These are phyloP conservation scores for Formica exsecta DNA, from an alignment of 1,140 invertebrate genomes.

Conservation along the genomic window DNA sequence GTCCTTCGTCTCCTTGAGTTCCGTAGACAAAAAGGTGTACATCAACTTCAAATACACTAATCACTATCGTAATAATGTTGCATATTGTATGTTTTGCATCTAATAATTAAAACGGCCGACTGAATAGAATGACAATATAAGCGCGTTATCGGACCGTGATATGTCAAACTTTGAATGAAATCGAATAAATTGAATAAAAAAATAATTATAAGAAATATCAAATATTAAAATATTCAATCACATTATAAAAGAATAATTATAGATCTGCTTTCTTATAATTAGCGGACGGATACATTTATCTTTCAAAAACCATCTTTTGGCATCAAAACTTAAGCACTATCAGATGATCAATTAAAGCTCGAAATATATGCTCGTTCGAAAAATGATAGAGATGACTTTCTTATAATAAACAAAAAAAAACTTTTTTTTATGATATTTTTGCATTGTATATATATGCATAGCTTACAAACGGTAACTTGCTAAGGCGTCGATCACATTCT, in stretches of 20 bases:
- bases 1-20: slow-evolving; percentile 28
- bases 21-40: slow-evolving; percentile 31
- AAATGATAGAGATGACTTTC: no score
- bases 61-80: slow-evolving; percentile 28
- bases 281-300: no score
- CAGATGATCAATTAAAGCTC: no score
- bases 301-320: no score
- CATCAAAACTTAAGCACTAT: no score
- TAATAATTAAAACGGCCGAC: neutral
- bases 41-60: slow-evolving; percentile 41
- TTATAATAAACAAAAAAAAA: no score
- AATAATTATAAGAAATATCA: slow-evolving; percentile 75
- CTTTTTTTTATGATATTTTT: no score
- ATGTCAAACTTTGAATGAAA: neutral
- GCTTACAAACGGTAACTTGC: slow-evolving; percentile 17
- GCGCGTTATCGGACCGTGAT: neutral
- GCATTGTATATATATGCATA: neutral
- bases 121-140: neutral
- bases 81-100: neutral
- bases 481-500: slow-evolving; percentile 55
- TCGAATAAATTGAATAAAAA: slow-evolving; percentile 73
- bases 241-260: no score
- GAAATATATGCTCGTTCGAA: no score
- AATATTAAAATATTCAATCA: slow-evolving; percentile 8
- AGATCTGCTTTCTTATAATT: no score